Base-by-base conservation (phyloP, 2,888 invertebrate species). In the Balanococcus diminutus region DNA sequence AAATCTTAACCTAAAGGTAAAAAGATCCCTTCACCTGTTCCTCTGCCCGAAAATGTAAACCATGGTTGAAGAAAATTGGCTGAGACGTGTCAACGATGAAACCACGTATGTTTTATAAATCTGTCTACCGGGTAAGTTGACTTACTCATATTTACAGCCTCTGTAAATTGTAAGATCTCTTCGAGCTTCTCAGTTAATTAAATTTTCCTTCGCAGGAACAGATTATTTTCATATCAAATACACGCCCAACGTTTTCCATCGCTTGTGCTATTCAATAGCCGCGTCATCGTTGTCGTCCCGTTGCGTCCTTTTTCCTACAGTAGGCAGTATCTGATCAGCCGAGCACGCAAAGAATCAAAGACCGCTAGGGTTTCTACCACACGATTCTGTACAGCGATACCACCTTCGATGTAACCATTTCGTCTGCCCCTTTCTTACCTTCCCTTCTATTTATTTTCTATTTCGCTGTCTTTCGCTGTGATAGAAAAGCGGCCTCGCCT, bases 161-260 rank as follows among this genome's bases (percentile, higher is more conserved):
- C 28, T 28, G 28, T 67, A 28, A 67, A 28, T 67, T 28, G 28
- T 67, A 28, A 67, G 67, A 67, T 67, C 67, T 67, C 67, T 31
- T 16, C 67, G n/a, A 67, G 67, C 67, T 67, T 67, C 67, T 28
- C 25, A 28, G 67, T 67, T 67, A 67, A 67, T 67, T 67, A 67
- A 67, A 67, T 67, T 67, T 67, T 28, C 28, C 14, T 67, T 67
- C 67, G 67, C 67, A 67, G 67, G 16, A 67, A 67, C 67, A 67
- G 67, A 67, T 67, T 67, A 67, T 67, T 67, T 67, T 67, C 67
- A 67, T 67, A 67, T 67, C 67, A 67, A 67, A 67, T 67, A 67
- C 67, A 67, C 67, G 67, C 67, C 67, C 67, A 67, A 28, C 56
- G 28, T 67, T 67, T 67, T 28, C 67, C 28, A 16, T 16, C 16